Evolutionary conservation across 1,140 invertebrate genomes (phyloP).

Genomic region (Papilio aristodemus): DNA sequence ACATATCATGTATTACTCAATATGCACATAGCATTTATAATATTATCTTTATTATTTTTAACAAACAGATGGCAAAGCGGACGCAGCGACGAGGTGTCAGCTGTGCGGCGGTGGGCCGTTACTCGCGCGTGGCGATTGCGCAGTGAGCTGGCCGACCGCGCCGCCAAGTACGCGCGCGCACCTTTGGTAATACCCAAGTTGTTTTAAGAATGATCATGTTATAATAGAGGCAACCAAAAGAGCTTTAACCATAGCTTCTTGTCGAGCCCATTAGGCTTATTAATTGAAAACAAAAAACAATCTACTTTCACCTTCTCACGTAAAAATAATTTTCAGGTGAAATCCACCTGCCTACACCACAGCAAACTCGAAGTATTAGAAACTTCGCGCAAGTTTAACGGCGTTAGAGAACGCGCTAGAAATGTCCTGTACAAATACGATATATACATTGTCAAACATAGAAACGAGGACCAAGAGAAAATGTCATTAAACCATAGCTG

Average conservation of each 20-base stretch:
- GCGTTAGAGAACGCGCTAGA: constrained; percentile 38
- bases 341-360: constrained; percentile 71
- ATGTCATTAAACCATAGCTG: constrained; percentile 50
- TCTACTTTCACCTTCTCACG: neutral
- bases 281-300: no score
- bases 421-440: constrained; percentile 36
- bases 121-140: constrained; percentile 62
- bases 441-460: constrained; percentile 36
- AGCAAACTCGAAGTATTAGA: constrained; percentile 63
- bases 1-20: no score
- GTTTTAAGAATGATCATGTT: no score
- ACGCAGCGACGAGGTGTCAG: constrained; percentile 45
- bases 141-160: constrained; percentile 61
- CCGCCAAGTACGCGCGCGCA: constrained; percentile 59
- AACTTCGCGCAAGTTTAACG: constrained; percentile 39
- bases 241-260: no score
- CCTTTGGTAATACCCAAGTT: constrained; percentile 39
- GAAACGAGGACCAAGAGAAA: constrained; percentile 36
- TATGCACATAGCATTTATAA: neutral
- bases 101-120: constrained; percentile 42
- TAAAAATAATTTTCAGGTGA: constrained; percentile 52
- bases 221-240: no score
- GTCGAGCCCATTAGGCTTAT: no score
- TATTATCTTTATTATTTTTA: constrained; percentile 24
- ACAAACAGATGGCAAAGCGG: constrained; percentile 55